phyloP scores from a whole-genome alignment of 1,140 invertebrate genomes.

The Onthophagus taurus region DNA sequence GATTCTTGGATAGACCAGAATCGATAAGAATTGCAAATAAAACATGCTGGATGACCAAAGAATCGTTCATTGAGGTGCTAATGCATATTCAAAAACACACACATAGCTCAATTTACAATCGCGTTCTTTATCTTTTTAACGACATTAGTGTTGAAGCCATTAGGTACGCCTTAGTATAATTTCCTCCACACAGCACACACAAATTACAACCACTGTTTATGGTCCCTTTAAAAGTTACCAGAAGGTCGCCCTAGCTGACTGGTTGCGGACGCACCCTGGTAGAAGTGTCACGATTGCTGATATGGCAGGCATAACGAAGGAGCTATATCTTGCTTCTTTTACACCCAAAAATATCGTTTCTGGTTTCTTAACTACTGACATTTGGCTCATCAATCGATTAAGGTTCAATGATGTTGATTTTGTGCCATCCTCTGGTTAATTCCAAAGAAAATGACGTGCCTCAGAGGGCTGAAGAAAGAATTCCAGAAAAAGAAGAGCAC shows the following conservation, averaged over 20 bases:
- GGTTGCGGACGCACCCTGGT: background rate
- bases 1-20: background rate
- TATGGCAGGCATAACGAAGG: too few species aligned
- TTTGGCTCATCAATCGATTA: conserved; percentile 1
- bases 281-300: too few species aligned
- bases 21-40: background rate
- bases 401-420: background rate
- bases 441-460: background rate
- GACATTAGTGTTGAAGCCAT: conserved; percentile 1
- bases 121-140: conserved; percentile 1
- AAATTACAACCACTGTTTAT: conserved; percentile 1
- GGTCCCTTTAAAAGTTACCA: background rate
- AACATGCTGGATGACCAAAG: too few species aligned
- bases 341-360: too few species aligned
- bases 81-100: conserved; percentile 1
- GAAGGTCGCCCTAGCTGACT: conserved; percentile 1
- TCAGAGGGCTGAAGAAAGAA: conserved; percentile 1
- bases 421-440: background rate
- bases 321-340: too few species aligned
- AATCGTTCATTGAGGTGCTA: background rate
- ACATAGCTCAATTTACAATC: background rate
- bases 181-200: conserved; percentile 1
- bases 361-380: conserved; percentile 1
- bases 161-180: background rate
- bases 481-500: conserved; percentile 1